phyloP scores from a whole-genome alignment of 2,113 vertebrate species.

The Cercocebus atys region DNA sequence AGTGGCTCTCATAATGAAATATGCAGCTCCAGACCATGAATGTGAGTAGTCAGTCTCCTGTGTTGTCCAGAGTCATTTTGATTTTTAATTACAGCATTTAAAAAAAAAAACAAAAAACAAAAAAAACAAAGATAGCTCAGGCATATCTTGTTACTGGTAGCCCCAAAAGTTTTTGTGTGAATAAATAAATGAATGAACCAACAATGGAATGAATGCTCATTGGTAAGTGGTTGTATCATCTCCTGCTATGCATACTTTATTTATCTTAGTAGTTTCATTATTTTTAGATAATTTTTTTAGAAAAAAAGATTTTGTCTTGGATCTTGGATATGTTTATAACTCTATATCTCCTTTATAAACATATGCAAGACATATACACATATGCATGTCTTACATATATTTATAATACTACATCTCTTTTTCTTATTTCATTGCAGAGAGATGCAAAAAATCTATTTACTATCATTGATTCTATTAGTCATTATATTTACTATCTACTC shows the following conservation, averaged over 20 bases:
- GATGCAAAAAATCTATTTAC: not conserved
- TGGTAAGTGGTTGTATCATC: not conserved
- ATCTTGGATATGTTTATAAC: not conserved
- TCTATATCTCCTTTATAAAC: not conserved
- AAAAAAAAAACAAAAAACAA: not conserved
- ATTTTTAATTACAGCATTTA: not conserved
- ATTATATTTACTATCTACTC: not conserved
- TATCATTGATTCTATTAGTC: not conserved
- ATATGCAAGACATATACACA: too few relatives aligned
- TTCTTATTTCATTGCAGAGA: not conserved
- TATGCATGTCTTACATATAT: not conserved
- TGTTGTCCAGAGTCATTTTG: not conserved
- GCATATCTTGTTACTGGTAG: not conserved
- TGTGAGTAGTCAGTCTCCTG: not conserved
- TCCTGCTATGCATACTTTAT: not conserved
- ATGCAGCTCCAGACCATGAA: not conserved
- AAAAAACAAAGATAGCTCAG: not conserved
- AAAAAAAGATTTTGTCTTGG: not conserved
- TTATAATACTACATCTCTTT: not conserved
- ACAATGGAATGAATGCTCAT: not conserved
- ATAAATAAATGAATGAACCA: not conserved
- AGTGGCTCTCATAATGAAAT: not conserved
- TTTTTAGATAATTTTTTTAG: not conserved
- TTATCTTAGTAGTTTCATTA: not conserved
- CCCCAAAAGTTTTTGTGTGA: not conserved